Percentiles rank a stretch among this genome's conserved stretches.
phyloP scores from a whole-genome alignment of 1,140 invertebrate genomes.

The Arctopsyche grandis region DNA sequence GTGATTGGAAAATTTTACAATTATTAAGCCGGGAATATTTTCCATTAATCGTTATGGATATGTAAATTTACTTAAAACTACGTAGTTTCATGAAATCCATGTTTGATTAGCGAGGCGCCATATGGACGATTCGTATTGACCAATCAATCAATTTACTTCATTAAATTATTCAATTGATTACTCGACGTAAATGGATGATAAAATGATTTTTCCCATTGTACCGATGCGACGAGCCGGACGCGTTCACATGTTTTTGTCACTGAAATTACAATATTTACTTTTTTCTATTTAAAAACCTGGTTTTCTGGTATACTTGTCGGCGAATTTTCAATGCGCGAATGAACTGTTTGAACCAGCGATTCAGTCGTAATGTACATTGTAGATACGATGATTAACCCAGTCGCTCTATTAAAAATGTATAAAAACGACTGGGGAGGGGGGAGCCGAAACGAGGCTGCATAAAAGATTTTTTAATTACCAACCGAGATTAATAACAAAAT shows the following conservation, averaged over 20 bases:
- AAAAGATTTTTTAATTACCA: constrained; percentile 14
- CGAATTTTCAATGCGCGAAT: background rate
- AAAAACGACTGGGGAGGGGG: background rate
- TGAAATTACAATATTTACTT: too few relatives aligned
- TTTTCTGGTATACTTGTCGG: background rate
- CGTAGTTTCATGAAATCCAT: too few relatives aligned
- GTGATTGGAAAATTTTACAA: too few relatives aligned
- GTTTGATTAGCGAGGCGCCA: background rate
- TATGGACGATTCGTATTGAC: background rate
- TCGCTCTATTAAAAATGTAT: constrained; percentile 9
- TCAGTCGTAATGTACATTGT: too few relatives aligned
- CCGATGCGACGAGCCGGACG: too few relatives aligned
- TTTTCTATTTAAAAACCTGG: background rate
- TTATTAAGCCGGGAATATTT: too few relatives aligned
- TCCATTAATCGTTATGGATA: too few relatives aligned
- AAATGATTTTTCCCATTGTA: too few relatives aligned
- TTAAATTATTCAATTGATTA: constrained; percentile 12
- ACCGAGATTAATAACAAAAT: constrained; percentile 14
- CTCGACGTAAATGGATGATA: background rate
- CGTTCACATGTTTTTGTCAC: too few relatives aligned
- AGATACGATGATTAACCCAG: background rate
- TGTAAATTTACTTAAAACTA: too few relatives aligned
- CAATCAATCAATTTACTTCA: constrained; percentile 3
- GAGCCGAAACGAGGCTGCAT: background rate
- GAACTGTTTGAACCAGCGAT: too few relatives aligned